Evolutionary conservation across 2,797 vertebrate genomes (phyloP).

Genomic region (Calcarius lapponicus): DNA sequence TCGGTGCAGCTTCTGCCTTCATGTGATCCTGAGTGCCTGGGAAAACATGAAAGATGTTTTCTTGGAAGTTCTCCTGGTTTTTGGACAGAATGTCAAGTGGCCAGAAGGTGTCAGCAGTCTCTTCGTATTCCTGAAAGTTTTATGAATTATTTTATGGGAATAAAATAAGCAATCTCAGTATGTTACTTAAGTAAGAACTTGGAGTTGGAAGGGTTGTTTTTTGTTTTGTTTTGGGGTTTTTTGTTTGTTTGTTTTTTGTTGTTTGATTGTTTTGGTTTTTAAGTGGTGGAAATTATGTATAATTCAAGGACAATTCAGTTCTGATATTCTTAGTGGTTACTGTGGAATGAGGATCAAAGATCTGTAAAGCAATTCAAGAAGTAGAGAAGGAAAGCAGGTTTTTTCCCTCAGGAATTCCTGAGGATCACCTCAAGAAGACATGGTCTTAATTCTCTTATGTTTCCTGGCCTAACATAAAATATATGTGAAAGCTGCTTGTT

Average conservation of each 20-base stretch:
- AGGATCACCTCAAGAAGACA: neutral
- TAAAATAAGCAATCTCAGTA: neutral
- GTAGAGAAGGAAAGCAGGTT: neutral
- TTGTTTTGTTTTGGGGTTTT: too few species aligned
- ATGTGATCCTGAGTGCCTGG: slow-evolving; percentile 18
- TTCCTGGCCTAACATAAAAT: neutral
- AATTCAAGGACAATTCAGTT: fast-evolving
- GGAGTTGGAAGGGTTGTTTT: neutral
- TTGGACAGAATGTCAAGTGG: neutral
- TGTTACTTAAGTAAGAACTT: neutral
- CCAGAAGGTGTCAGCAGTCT: slow-evolving; percentile 71
- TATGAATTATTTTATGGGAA: neutral
- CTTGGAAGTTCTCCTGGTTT: neutral
- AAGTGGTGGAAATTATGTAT: neutral
- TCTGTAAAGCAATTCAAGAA: neutral
- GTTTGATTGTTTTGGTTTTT: neutral
- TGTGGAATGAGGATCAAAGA: neutral
- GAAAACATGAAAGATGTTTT: neutral
- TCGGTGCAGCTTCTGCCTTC: neutral
- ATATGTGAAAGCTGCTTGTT: neutral
- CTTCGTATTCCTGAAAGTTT: neutral
- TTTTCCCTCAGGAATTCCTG: neutral
- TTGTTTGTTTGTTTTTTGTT: neutral
- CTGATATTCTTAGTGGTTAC: neutral
- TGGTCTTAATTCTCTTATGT: neutral